These are phyloP conservation scores for Tapera naevia DNA, from an alignment of 2,797 vertebrate genomes.

Conservation along the genomic window DNA sequence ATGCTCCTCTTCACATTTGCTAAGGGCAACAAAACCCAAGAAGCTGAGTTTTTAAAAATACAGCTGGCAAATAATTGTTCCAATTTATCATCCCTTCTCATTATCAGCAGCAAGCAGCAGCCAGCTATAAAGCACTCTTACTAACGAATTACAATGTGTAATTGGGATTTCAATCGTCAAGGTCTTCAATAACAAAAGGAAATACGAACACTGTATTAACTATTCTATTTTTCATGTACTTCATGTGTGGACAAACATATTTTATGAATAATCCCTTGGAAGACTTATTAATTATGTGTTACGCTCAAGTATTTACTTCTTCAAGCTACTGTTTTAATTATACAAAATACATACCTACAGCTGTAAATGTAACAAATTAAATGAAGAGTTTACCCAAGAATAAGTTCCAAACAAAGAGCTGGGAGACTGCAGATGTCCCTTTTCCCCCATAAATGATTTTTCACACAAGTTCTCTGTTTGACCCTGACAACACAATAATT, in stretches of 20 bases:
- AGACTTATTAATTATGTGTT: background rate
- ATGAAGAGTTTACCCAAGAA: background rate
- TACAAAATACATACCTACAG: background rate
- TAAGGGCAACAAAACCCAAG: background rate
- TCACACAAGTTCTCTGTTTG: background rate
- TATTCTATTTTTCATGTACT: background rate
- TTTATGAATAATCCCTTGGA: background rate
- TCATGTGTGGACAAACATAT: background rate
- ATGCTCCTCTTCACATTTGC: background rate
- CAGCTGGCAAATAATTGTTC: background rate
- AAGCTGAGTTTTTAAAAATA: background rate
- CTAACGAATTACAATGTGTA: background rate
- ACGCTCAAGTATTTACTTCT: background rate
- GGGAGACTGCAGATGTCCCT: background rate
- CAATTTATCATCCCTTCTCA: background rate
- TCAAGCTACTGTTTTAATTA: background rate
- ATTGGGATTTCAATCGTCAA: background rate
- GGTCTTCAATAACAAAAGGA: background rate
- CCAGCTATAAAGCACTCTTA: background rate
- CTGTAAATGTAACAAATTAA: background rate
- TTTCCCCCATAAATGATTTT: background rate
- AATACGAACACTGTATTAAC: background rate
- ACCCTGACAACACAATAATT: background rate
- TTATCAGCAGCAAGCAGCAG: background rate
- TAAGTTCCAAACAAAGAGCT: background rate